phyloP scores from a whole-genome alignment of 2,888 invertebrate species.

The Cephus nigrinus region DNA sequence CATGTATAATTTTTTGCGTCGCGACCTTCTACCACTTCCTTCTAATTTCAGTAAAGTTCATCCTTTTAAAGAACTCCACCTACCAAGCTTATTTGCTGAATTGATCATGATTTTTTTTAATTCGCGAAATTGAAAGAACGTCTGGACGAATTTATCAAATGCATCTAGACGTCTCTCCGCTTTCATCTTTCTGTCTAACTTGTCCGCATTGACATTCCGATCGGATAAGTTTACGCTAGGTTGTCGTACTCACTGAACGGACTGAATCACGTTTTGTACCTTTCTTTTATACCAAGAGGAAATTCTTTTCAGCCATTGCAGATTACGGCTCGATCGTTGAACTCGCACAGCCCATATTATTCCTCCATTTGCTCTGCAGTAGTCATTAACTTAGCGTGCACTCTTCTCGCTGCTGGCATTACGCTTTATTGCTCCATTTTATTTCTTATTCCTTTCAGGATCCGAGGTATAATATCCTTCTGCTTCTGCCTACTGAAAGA shows the following conservation, averaged over 20 bases:
- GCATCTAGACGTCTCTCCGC: background rate
- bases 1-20: background rate
- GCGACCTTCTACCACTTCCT: background rate
- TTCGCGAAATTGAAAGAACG: background rate
- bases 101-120: background rate
- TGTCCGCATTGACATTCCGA: background rate
- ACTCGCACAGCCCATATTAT: background rate
- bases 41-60: background rate
- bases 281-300: background rate
- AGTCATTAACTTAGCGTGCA: background rate
- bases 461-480: conserved; percentile 78
- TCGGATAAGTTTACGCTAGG: background rate
- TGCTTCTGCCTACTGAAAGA: conserved; percentile 76
- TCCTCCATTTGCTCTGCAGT: background rate
- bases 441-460: conserved; percentile 52
- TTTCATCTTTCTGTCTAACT: background rate
- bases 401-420: background rate
- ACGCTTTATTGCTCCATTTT: background rate
- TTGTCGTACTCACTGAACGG: background rate
- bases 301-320: background rate
- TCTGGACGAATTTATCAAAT: background rate
- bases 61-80: background rate
- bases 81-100: background rate
- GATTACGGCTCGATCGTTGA: background rate
- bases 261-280: background rate